Percentiles rank a stretch among this genome's conserved stretches.
Evolutionary conservation across 2,797 vertebrate species (phyloP).

Genomic region (Oophaga sylvatica): DNA sequence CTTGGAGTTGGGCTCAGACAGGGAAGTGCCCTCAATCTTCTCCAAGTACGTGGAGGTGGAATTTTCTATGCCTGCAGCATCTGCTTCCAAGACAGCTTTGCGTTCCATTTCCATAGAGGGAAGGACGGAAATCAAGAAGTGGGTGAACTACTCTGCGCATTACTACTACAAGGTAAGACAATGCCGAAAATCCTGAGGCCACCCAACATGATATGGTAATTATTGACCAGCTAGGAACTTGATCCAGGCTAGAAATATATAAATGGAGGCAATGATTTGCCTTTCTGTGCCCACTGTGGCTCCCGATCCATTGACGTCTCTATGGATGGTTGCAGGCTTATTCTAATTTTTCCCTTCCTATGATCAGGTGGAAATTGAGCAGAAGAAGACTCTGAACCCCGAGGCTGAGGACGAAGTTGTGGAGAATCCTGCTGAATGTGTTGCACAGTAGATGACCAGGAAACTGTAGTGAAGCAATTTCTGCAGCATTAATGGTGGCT

Average conservation of each 20-base stretch:
- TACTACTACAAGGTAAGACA: constrained; percentile 85
- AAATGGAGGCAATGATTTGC: neutral
- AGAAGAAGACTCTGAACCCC: constrained; percentile 75
- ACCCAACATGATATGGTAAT: neutral
- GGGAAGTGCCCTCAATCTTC: constrained; percentile 84
- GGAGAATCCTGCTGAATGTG: constrained; percentile 76
- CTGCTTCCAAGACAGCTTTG: constrained; percentile 81
- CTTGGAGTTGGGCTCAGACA: constrained; percentile 87
- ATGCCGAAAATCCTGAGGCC: neutral
- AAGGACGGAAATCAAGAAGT: constrained; percentile 80
- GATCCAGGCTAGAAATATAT: neutral
- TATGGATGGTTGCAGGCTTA: neutral
- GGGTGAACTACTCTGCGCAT: constrained; percentile 88
- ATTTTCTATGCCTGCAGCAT: constrained; percentile 85
- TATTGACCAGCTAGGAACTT: neutral
- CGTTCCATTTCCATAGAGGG: constrained; percentile 84
- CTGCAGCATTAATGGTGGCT: neutral
- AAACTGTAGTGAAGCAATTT: neutral
- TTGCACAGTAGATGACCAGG: constrained; percentile 72
- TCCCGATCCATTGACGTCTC: neutral
- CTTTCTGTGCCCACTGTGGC: neutral
- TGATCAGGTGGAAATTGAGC: constrained; percentile 84
- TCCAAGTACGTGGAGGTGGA: constrained; percentile 81
- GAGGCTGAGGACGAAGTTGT: constrained; percentile 70
- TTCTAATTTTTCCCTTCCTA: constrained; percentile 49